Conservation (phyloP, 2,888 invertebrate genomes). For the Drosophila mettleri region DNA sequence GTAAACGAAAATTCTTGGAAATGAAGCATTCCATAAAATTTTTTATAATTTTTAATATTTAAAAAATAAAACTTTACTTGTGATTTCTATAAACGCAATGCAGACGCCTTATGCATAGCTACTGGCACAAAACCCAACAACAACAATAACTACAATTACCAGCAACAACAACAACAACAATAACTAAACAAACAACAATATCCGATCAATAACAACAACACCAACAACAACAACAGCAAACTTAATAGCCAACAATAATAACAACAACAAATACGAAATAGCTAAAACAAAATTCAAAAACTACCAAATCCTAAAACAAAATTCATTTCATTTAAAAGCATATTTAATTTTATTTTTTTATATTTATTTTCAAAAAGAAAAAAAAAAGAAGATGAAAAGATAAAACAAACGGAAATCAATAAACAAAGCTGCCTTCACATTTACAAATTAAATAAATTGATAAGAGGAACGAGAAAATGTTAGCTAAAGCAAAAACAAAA, state of each 20-base stretch:
- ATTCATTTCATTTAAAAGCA: constrained; percentile 24
- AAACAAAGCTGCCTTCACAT: constrained; percentile 84
- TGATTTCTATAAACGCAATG: constrained; percentile 33
- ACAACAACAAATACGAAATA: constrained; percentile 62
- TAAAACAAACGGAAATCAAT: constrained; percentile 83
- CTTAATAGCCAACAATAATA: constrained; percentile 69
- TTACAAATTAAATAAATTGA: constrained; percentile 79
- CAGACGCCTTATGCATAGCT: constrained; percentile 57
- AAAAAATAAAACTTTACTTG: constrained; percentile 36
- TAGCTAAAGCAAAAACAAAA: constrained; percentile 39
- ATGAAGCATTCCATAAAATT: constrained; percentile 37
- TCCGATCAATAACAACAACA: constrained; percentile 77
- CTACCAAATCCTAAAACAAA: constrained; percentile 27
- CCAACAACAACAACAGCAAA: constrained; percentile 57
- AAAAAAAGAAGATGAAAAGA: constrained; percentile 28
- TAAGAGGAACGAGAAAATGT: constrained; percentile 67
- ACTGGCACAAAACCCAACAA: constrained; percentile 48
- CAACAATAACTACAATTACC: constrained; percentile 58
- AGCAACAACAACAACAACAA: constrained; percentile 54
- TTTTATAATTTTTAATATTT: constrained; percentile 9
- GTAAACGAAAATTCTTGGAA: constrained; percentile 4
- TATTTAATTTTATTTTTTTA: constrained; percentile 3
- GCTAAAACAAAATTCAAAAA: constrained; percentile 70
- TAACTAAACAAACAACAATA: constrained; percentile 68
- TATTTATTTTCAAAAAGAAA: constrained; percentile 42